Conservation (phyloP, 2,797 vertebrate genomes). For the Yasuhikotakia modesta region DNA sequence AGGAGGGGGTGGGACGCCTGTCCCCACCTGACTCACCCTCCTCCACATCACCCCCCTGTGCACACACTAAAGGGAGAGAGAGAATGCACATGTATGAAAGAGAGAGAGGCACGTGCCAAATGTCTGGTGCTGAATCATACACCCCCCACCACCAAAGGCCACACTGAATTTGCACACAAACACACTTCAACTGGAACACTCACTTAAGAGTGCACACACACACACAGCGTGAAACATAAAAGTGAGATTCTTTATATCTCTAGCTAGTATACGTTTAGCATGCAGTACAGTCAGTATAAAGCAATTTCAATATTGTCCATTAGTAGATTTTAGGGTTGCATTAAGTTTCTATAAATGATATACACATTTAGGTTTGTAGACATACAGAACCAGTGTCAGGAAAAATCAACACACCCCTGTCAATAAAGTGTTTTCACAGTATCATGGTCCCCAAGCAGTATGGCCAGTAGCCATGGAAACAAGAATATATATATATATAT, state of each 20-base stretch:
- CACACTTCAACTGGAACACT: slow-evolving; percentile 15
- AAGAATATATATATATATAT: slow-evolving; percentile 66
- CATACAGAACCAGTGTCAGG: neutral
- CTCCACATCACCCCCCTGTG: slow-evolving; percentile 35
- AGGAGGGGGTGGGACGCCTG: slow-evolving; percentile 14
- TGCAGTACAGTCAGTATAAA: no score
- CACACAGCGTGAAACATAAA: neutral
- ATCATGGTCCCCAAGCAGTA: slow-evolving; percentile 64
- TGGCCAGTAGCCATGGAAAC: slow-evolving; percentile 81
- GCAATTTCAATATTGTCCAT: no score
- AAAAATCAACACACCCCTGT: slow-evolving; percentile 22
- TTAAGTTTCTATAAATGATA: no score
- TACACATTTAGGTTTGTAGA: neutral
- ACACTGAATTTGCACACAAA: slow-evolving; percentile 54
- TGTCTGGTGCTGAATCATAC: slow-evolving; percentile 75
- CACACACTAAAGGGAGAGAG: neutral
- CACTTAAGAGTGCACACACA: slow-evolving; percentile 29
- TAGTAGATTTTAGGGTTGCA: no score
- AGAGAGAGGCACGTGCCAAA: slow-evolving; percentile 72
- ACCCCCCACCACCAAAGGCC: slow-evolving; percentile 50
- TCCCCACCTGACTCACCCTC: slow-evolving; percentile 44
- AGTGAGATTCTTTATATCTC: neutral
- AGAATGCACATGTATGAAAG: no score
- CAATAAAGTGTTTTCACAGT: slow-evolving; percentile 53
- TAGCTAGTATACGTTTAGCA: neutral